Evolutionary conservation across 2,113 vertebrate species (phyloP).

Genomic region (Progne subis): DNA sequence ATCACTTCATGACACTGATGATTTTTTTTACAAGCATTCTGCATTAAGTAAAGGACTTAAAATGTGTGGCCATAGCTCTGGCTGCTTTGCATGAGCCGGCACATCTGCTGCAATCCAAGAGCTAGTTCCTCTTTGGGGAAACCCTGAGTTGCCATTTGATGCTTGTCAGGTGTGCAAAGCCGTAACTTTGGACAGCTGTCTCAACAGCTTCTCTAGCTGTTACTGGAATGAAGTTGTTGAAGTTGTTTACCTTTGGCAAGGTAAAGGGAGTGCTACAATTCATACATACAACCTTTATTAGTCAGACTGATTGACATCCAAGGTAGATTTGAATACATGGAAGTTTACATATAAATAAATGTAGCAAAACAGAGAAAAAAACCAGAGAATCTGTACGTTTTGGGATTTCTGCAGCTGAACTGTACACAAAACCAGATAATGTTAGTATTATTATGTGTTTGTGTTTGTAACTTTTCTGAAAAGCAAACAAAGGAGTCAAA

Average conservation of each 20-base stretch:
- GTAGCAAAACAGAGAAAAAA: not conserved
- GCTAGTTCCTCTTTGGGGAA: not conserved
- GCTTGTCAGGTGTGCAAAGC: not conserved
- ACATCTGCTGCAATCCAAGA: not conserved
- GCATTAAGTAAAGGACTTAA: not conserved
- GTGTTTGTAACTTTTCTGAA: not conserved
- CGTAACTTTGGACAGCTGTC: not conserved
- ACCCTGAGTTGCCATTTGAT: not conserved
- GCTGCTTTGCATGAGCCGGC: not conserved
- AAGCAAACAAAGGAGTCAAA: not conserved
- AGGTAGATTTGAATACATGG: not conserved
- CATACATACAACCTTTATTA: slow-evolving; percentile 47
- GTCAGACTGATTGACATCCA: not conserved
- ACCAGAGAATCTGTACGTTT: not conserved
- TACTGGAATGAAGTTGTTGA: not conserved
- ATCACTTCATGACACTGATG: not conserved
- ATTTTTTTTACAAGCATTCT: not conserved
- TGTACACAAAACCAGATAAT: not conserved
- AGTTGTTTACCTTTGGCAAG: not conserved
- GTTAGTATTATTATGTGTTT: not conserved
- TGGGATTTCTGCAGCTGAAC: not conserved
- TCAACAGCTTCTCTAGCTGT: not conserved
- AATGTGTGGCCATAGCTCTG: not conserved
- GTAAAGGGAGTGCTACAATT: not conserved
- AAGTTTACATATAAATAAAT: not conserved